Evolutionary conservation across 2,113 vertebrate genomes (phyloP).

Genomic region (Leucosticte australis): DNA sequence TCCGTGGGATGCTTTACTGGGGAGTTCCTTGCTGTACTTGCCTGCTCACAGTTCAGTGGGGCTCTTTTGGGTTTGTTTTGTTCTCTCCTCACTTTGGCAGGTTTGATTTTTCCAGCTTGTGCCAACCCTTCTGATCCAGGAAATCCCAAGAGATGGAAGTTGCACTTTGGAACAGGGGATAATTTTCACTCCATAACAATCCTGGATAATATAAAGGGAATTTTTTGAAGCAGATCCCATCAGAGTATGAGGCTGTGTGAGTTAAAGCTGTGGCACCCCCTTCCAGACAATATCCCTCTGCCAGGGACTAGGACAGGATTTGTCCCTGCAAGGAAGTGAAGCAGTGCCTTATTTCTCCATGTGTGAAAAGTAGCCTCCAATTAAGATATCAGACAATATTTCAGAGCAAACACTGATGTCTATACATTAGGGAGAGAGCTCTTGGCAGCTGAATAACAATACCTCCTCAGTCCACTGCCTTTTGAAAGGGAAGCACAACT

Average conservation of each 20-base stretch:
- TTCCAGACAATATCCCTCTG: neutral
- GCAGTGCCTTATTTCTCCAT: neutral
- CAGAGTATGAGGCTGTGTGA: neutral
- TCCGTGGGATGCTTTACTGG: neutral
- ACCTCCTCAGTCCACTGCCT: constrained; percentile 60
- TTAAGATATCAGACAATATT: constrained; percentile 63
- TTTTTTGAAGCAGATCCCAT: neutral
- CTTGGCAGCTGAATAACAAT: constrained; percentile 65
- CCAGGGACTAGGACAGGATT: neutral
- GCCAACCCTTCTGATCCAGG: neutral
- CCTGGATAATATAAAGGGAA: neutral
- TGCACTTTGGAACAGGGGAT: neutral
- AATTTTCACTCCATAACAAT: neutral
- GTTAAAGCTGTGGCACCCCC: neutral
- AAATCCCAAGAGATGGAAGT: neutral
- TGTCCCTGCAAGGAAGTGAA: neutral
- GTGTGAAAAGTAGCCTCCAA: constrained; percentile 41
- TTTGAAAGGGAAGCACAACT: constrained; percentile 53
- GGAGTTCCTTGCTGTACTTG: neutral
- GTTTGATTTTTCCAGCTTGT: neutral
- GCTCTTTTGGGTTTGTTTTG: neutral
- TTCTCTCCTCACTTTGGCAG: neutral
- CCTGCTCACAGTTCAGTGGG: neutral
- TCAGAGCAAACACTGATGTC: constrained; percentile 53
- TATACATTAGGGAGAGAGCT: constrained; percentile 58